Conservation (phyloP, 2,797 vertebrate genomes). For the Leptatherina wallacei region DNA sequence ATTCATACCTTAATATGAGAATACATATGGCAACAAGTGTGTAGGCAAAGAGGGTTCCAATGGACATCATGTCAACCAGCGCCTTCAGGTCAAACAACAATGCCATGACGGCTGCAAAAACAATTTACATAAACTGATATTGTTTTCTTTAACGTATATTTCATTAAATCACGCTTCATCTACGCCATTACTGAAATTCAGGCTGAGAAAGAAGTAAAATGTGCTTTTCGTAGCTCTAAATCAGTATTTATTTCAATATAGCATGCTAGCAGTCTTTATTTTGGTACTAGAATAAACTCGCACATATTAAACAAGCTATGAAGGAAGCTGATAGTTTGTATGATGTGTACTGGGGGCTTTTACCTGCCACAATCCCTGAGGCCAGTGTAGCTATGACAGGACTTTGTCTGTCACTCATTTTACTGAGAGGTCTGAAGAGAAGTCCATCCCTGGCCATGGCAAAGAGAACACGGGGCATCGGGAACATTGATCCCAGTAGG, state of each 20-base stretch:
- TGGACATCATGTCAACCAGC: slow-evolving; percentile 89
- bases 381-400: slow-evolving; percentile 85
- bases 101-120: slow-evolving; percentile 84
- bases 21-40: slow-evolving; percentile 87
- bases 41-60: slow-evolving; percentile 89
- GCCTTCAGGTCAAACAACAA: slow-evolving; percentile 88
- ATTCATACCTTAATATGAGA: slow-evolving; percentile 72
- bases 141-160: neutral
- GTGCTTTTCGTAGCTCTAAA: neutral
- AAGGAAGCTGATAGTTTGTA: neutral
- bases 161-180: neutral
- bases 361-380: slow-evolving; percentile 88
- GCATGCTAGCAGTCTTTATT: neutral
- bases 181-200: neutral
- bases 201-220: neutral
- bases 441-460: slow-evolving; percentile 92
- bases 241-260: neutral
- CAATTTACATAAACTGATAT: neutral
- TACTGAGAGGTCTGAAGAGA: slow-evolving; percentile 86
- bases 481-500: slow-evolving; percentile 90
- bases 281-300: neutral
- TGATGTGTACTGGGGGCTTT: neutral
- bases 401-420: slow-evolving; percentile 81
- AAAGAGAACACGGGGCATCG: slow-evolving; percentile 89
- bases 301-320: neutral